Evolutionary conservation across 2,888 invertebrate species (phyloP).

Genomic region (Perizoma affinitatum): DNA sequence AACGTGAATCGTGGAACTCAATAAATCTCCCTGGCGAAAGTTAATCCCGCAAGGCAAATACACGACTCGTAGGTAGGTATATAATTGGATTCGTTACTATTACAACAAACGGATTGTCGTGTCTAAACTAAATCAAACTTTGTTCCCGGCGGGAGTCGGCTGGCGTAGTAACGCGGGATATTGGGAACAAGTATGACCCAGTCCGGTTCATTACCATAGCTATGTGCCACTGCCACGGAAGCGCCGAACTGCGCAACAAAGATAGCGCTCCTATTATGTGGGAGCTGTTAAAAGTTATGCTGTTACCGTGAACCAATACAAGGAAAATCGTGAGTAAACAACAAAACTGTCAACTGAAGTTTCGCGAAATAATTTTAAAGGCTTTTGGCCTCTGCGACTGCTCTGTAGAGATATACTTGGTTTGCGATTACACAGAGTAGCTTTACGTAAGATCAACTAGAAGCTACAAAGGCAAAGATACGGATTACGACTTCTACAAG

Average conservation of each 20-base stretch:
- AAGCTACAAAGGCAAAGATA: conserved; percentile 7
- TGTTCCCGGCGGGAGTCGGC: conserved; percentile 67
- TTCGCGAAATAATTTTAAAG: neutral
- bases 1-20: conserved; percentile 35
- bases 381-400: neutral
- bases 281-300: conserved; percentile 36
- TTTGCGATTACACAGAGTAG: neutral
- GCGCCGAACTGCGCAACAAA: conserved; percentile 44
- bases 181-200: conserved; percentile 59
- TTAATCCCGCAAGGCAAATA: conserved; percentile 36
- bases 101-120: conserved; percentile 70
- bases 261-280: conserved; percentile 34
- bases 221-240: conserved; percentile 42
- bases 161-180: conserved; percentile 56
- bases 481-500: conserved; percentile 1
- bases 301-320: conserved; percentile 11
- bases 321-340: conserved; percentile 7
- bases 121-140: conserved; percentile 80
- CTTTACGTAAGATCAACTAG: conserved; percentile 6
- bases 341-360: neutral
- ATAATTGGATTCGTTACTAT: conserved; percentile 69
- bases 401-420: neutral
- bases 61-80: conserved; percentile 38
- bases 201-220: conserved; percentile 62
- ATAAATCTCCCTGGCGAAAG: conserved; percentile 45